Percentiles rank a stretch among this genome's conserved stretches.
Evolutionary conservation across 2,888 invertebrate species (phyloP).

Genomic region (Crematogaster levior): DNA sequence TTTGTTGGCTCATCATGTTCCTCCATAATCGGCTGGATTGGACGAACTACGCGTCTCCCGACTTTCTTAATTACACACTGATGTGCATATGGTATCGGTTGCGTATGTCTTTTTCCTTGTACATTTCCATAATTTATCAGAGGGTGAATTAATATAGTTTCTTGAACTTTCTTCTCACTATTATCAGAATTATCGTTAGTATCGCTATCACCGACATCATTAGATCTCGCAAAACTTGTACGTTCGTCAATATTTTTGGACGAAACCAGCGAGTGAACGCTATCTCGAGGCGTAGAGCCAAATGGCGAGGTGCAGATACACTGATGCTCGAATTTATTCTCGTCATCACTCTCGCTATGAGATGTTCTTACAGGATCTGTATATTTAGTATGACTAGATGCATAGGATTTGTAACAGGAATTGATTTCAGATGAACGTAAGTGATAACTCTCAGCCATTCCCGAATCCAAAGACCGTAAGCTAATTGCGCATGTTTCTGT

Average conservation of each 20-base stretch:
- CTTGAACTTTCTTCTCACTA: constrained; percentile 23
- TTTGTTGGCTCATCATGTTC: constrained; percentile 81
- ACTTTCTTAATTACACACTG: constrained; percentile 69
- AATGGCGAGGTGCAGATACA: constrained; percentile 92
- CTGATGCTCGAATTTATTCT: constrained; percentile 89
- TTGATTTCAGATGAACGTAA: constrained; percentile 80
- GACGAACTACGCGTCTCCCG: constrained; percentile 81
- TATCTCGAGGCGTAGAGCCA: constrained; percentile 90
- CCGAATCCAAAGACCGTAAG: constrained; percentile 90
- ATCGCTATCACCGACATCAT: constrained; percentile 15
- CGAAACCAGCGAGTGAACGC: constrained; percentile 87
- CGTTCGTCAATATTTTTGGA: constrained; percentile 78
- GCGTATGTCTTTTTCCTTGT: constrained; percentile 71
- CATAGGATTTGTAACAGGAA: constrained; percentile 78
- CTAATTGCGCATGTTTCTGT: constrained; percentile 67
- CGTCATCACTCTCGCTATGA: constrained; percentile 83
- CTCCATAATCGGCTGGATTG: constrained; percentile 60
- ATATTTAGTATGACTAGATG: constrained; percentile 68
- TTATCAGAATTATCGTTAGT: constrained; percentile 35
- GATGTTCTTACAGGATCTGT: constrained; percentile 65
- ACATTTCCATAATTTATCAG: constrained; percentile 32
- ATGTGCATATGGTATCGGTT: constrained; percentile 76
- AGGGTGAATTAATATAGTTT: constrained; percentile 25
- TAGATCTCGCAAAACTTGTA: constrained; percentile 12
- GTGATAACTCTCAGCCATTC: constrained; percentile 93